Base-by-base conservation (phyloP, 2,888 invertebrate species). In the Theretra japonica region DNA sequence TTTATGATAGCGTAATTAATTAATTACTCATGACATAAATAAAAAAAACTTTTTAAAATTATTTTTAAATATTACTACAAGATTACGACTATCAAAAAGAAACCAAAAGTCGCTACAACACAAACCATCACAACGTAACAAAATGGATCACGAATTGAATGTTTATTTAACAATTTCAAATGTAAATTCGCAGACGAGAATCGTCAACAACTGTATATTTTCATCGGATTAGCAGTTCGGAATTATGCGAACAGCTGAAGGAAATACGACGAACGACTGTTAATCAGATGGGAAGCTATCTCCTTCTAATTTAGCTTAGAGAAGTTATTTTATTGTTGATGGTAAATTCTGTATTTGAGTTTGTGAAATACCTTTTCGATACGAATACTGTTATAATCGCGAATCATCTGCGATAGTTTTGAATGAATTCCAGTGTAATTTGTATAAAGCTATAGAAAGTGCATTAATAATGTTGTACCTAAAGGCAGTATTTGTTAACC, bases 121-220 rank as follows among this genome's bases (percentile, higher is more conserved):
- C 4, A 21, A 21, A 41, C 62, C 33, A 62, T 11, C 41, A 41
- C 19, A 41, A 62, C 21, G 62, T 62, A 41, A 70, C 65, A 33
- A 65, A 71, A 71, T 71, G 65, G 62, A 65, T 65, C 62, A 30
- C 56, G 71, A 71, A 71, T 71, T 30, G 28, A 65, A 53, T 68
- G 30, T 69, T 69, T 69, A 69, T 70, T 68, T 50, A 71, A 68
- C 56, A 71, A 71, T 71, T 71, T 65, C 56, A 56, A 71, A 71
- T 71, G 71, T 68, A 65, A 65, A 65, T 71, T 71, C 71, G 25
- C n/a, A 69, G 53, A 50, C 25, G 69, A n/a, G 28, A 69, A 69
- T 30, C 28, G 56, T 56, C 28, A 56, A 69, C 56, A 21, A 53
- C 53, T 56, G 53, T 69, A 69, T 69, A 69, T 57, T 69, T 53